phyloP scores from a whole-genome alignment of 2,888 invertebrate species.

The Cryptosula pallasiana region DNA sequence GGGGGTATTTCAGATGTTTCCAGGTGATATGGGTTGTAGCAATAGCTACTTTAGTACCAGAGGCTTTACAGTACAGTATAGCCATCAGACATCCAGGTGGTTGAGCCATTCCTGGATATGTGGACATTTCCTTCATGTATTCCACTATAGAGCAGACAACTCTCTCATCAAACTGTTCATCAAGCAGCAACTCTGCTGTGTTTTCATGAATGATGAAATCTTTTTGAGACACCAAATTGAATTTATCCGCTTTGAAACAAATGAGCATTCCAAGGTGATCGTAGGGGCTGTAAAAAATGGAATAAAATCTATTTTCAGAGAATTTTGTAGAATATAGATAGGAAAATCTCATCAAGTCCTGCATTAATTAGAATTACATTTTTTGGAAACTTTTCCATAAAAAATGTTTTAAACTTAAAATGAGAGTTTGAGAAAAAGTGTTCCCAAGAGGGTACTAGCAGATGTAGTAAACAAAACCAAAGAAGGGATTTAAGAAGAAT shows the following conservation, averaged over 20 bases:
- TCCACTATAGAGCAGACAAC: background rate
- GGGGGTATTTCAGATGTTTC: background rate
- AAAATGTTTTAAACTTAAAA: no score
- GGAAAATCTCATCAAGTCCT: no score
- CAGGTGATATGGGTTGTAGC: background rate
- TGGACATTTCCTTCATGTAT: slow-evolving; percentile 7
- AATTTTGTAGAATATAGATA: no score
- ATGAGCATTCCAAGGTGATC: slow-evolving; percentile 1
- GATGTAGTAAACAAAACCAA: no score
- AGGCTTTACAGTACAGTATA: background rate
- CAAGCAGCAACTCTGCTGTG: background rate
- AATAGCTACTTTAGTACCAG: background rate
- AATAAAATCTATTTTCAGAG: no score
- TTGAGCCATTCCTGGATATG: background rate
- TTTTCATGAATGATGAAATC: background rate
- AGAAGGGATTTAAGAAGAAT: no score
- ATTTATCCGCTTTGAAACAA: background rate
- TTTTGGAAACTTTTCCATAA: no score
- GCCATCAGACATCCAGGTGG: slow-evolving; percentile 6
- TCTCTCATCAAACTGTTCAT: background rate
- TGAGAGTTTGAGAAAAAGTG: no score
- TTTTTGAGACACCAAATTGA: background rate
- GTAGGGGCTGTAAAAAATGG: background rate
- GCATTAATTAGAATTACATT: no score
- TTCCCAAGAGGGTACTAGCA: no score